Percentiles rank a stretch among this genome's conserved stretches.
phyloP scores from a whole-genome alignment of 1,140 invertebrate species.

The Colletes gigas region DNA sequence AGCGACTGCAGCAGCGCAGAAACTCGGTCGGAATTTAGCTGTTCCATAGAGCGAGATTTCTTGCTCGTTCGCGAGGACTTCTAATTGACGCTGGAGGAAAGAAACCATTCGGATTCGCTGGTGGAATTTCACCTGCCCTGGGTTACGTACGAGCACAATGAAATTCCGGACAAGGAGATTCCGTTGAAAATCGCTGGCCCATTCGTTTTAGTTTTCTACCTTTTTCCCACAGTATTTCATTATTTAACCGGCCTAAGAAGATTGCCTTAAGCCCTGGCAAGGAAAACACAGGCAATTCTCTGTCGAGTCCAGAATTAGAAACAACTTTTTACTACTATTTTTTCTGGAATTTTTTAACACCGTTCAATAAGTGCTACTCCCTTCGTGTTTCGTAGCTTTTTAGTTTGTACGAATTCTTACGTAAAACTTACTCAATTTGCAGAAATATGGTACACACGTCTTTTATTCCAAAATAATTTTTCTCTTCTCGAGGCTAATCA shows the following conservation, averaged over 20 bases:
- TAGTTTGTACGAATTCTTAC: too few species aligned
- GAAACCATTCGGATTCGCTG: background rate
- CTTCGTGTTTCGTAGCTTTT: too few species aligned
- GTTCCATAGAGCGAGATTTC: constrained; percentile 1
- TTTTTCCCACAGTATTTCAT: background rate
- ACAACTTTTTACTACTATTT: too few species aligned
- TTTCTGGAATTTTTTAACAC: too few species aligned
- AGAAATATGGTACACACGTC: too few species aligned
- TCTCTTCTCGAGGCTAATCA: background rate
- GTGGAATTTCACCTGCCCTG: constrained; percentile 14
- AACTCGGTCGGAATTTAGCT: constrained; percentile 42
- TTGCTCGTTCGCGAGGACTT: constrained; percentile 21
- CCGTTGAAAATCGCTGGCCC: background rate
- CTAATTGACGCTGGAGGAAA: constrained; percentile 18
- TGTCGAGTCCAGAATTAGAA: too few species aligned
- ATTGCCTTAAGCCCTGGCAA: too few species aligned
- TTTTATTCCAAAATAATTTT: too few species aligned
- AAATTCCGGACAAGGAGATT: constrained; percentile 9
- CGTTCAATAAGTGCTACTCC: too few species aligned
- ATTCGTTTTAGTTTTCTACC: too few species aligned
- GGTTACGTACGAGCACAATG: constrained; percentile 1
- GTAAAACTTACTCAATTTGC: too few species aligned
- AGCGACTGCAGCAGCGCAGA: background rate
- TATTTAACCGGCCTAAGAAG: background rate
- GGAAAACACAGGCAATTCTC: too few species aligned